Base-by-base conservation (phyloP, 2,113 vertebrate species). In the Crotalus viridis region DNA sequence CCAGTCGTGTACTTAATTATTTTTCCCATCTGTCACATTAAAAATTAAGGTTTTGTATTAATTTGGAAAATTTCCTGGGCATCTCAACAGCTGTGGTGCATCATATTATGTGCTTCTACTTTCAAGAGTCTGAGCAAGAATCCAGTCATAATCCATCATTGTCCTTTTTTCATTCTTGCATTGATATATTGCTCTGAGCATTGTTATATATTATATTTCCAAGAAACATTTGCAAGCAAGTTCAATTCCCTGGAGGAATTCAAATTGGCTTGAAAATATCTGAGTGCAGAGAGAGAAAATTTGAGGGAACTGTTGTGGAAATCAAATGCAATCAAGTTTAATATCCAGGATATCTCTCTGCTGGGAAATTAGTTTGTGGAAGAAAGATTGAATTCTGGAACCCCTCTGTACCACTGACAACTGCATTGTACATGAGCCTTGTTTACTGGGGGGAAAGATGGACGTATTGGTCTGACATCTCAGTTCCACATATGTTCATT, bases 171-270 rank as follows among this genome's bases (percentile, higher is more conserved):
- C 4, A 33, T 87, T 91, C 46, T 13, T 24, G 48, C 24, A 91
- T 61, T 81, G 74, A 43, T 81, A 81, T 81, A 81, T 81, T 22
- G 54, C 24, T 51, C 51, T 91, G 43, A 64, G 43, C 56, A 39
- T 33, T 33, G 13, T 64, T 33, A 15, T n/a, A 61, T 91, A 86
- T 91, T 26, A 46, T 91, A 46, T 91, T 57, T 86, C 43, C 74
- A n/a, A 87, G 85, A 52, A 64, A 61, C 57, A 91, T 87, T 91
- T 87, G 91, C 85, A 91, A 91, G 91, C 43, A 91, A 61, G 46
- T 64, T 91, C n/a, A 87, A 51, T 64, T 87, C 85, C 91, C 56
- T 52, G 46, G 28, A 87, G 91, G 85, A 91, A 61, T 64, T 13
- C 28, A 87, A 87, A 91, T 87, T 86, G 91, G 17, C 85, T 91